These are phyloP conservation scores for Tetragnatha versicolor DNA, from an alignment of 1,140 invertebrate species.

Conservation along the genomic window DNA sequence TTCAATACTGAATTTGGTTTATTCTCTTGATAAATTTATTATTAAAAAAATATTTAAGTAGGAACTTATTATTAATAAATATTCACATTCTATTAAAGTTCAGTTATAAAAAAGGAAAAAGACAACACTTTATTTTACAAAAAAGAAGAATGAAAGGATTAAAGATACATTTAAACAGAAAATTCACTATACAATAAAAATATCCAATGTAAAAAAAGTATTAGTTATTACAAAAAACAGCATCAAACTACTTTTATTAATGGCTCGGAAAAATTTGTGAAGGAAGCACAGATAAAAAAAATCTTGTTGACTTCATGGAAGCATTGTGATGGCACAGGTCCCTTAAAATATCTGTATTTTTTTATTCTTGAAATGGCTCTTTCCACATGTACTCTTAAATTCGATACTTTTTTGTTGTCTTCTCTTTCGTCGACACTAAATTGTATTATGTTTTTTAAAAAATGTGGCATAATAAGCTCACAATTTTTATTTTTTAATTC, in stretches of 20 bases:
- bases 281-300: not conserved
- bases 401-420: not conserved
- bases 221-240: too few species aligned
- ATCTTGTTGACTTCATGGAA: not conserved
- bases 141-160: too few species aligned
- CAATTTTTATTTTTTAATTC: not conserved
- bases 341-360: not conserved
- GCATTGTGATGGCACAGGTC: not conserved
- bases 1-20: too few species aligned
- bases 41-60: too few species aligned
- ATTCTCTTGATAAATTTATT: too few species aligned
- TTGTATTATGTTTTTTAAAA: not conserved
- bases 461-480: not conserved
- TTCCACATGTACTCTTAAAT: not conserved
- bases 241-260: not conserved
- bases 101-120: too few species aligned
- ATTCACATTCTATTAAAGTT: too few species aligned
- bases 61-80: too few species aligned
- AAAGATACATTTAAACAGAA: too few species aligned
- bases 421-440: not conserved
- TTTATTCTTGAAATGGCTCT: not conserved
- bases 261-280: not conserved
- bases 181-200: too few species aligned
- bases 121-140: too few species aligned
- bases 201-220: too few species aligned